Conservation (phyloP, 2,797 vertebrate genomes). For the Xenentodon cancila region DNA sequence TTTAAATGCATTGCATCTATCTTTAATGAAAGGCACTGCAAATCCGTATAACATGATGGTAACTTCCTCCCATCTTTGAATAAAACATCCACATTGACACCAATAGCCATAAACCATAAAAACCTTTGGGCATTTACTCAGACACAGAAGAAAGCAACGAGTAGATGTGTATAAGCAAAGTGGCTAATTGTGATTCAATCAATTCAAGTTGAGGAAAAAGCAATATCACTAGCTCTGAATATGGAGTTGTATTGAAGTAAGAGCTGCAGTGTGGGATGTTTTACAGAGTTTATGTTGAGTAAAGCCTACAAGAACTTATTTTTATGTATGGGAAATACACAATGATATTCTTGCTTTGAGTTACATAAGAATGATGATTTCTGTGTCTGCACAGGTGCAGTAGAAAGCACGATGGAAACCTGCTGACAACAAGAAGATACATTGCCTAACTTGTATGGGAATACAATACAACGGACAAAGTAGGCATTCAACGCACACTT, state of each 20-base stretch:
- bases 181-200: neutral
- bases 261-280: neutral
- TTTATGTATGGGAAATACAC: neutral
- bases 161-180: neutral
- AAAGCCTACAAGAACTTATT: neutral
- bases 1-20: neutral
- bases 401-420: neutral
- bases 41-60: conserved; percentile 43
- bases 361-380: neutral
- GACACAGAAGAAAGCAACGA: conserved; percentile 8
- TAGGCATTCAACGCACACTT: too few species aligned
- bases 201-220: conserved; percentile 4
- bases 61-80: conserved; percentile 68
- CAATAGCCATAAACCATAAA: conserved; percentile 64
- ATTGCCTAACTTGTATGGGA: too few species aligned
- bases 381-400: neutral
- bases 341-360: neutral
- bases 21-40: conserved; percentile 46
- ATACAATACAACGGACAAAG: too few species aligned
- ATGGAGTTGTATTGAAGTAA: neutral
- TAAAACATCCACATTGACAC: conserved; percentile 75
- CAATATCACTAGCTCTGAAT: neutral
- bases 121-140: conserved; percentile 44
- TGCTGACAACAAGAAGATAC: too few species aligned
- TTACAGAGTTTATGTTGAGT: neutral